phyloP scores from a whole-genome alignment of 2,888 invertebrate genomes.

The Thalpophila matura region DNA sequence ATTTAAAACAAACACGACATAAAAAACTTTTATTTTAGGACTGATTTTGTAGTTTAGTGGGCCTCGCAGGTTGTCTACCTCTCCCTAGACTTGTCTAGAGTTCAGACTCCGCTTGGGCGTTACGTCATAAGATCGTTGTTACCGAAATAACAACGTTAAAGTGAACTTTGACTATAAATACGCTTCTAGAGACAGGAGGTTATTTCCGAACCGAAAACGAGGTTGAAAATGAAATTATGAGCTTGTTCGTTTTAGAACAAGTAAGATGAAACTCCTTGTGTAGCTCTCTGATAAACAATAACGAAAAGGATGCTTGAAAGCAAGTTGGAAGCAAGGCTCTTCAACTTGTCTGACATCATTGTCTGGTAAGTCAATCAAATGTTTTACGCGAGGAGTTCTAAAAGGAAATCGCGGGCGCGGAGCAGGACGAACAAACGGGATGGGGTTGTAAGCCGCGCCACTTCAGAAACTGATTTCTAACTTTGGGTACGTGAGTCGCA shows the following conservation, averaged over 20 bases:
- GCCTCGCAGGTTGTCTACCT: not conserved
- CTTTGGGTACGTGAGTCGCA: conserved; percentile 6
- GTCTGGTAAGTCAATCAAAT: conserved; percentile 43
- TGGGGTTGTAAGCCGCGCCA: conserved; percentile 2
- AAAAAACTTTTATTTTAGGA: too few species aligned
- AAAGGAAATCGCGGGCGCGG: conserved; percentile 22
- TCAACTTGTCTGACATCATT: conserved; percentile 27
- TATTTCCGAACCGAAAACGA: not conserved
- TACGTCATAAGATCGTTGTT: conserved; percentile 15
- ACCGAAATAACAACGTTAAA: conserved; percentile 27
- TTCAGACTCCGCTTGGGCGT: conserved; percentile 2
- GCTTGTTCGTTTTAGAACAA: not conserved
- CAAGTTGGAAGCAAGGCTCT: conserved; percentile 8
- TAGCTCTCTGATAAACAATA: not conserved
- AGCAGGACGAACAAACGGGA: not conserved
- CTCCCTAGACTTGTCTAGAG: conserved; percentile 17
- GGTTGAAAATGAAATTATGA: not conserved
- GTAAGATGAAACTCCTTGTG: not conserved
- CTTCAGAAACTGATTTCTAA: conserved; percentile 15
- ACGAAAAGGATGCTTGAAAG: conserved; percentile 4
- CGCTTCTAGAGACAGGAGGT: not conserved
- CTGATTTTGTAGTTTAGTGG: not conserved
- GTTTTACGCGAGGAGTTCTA: conserved; percentile 28
- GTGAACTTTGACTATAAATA: conserved; percentile 1
- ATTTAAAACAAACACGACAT: too few species aligned